These are phyloP conservation scores for Spinus pinus DNA, from an alignment of 2,797 vertebrate genomes.

Conservation along the genomic window DNA sequence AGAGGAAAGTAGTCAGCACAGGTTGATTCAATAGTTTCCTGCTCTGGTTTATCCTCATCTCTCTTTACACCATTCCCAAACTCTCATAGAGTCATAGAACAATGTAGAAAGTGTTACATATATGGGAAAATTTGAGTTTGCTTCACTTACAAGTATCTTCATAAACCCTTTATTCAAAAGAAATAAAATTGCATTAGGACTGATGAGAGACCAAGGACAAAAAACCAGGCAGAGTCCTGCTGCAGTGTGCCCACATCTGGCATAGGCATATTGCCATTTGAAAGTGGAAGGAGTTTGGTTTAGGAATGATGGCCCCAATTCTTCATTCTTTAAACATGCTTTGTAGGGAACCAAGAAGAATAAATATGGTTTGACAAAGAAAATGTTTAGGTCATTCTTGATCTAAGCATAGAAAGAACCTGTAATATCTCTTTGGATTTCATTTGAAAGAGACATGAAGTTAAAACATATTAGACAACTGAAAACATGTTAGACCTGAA, in stretches of 20 bases:
- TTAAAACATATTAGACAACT: background rate
- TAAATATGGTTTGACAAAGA: background rate
- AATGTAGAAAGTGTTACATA: background rate
- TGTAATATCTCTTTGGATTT: background rate
- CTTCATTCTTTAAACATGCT: background rate
- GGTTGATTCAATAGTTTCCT: background rate
- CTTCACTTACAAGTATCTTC: background rate
- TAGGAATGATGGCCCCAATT: background rate
- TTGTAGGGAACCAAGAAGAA: background rate
- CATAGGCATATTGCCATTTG: background rate
- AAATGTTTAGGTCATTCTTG: background rate
- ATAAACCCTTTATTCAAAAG: background rate
- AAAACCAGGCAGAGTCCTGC: background rate
- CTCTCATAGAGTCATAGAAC: background rate
- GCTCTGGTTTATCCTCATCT: background rate
- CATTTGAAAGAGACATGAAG: background rate
- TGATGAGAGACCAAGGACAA: background rate
- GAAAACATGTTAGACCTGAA: background rate
- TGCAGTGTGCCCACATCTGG: background rate
- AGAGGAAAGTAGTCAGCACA: background rate
- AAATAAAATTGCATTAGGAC: background rate
- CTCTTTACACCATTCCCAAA: background rate
- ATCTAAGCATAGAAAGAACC: background rate
- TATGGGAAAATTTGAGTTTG: background rate
- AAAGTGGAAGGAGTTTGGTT: background rate